Evolutionary conservation across 2,113 vertebrate species (phyloP).

Genomic region (Jaculus jaculus): DNA sequence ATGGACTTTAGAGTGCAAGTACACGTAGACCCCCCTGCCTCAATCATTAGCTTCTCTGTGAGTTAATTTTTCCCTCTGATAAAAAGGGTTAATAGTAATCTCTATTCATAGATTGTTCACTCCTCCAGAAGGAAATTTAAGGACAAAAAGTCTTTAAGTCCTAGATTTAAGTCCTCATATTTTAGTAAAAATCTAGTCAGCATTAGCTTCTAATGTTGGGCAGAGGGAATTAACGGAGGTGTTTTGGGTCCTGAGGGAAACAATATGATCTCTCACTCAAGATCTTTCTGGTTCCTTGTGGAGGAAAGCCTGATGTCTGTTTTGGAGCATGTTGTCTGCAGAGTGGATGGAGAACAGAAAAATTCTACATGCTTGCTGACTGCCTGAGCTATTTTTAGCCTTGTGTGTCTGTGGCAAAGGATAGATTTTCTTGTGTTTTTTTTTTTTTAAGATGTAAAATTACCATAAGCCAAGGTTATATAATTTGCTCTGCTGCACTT

Average conservation of each 20-base stretch:
- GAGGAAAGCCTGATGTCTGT: background rate
- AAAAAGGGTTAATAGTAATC: background rate
- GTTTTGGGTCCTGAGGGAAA: background rate
- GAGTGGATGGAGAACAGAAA: slow-evolving; percentile 44
- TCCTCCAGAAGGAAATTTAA: background rate
- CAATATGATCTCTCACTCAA: background rate
- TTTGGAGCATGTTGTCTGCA: background rate
- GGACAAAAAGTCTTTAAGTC: background rate
- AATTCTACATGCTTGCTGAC: slow-evolving; percentile 57
- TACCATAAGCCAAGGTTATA: slow-evolving; percentile 2
- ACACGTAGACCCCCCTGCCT: accelerated
- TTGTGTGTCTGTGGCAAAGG: slow-evolving; percentile 48
- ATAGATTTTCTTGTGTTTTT: slow-evolving; percentile 59
- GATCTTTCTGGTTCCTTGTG: background rate
- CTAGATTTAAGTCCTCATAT: background rate
- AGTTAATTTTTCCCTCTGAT: background rate
- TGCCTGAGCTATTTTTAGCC: slow-evolving; percentile 73
- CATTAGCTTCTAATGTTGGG: background rate
- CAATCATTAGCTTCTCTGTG: background rate
- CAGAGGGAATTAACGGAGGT: background rate
- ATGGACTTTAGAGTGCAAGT: background rate
- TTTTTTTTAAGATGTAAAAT: slow-evolving; percentile 47
- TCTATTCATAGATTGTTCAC: no score
- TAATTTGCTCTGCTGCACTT: background rate
- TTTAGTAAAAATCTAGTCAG: background rate